Percentiles rank a stretch among this genome's conserved stretches.
These are phyloP conservation scores for Melangyna quadrimaculata DNA, from an alignment of 2,888 invertebrate species.

Conservation along the genomic window DNA sequence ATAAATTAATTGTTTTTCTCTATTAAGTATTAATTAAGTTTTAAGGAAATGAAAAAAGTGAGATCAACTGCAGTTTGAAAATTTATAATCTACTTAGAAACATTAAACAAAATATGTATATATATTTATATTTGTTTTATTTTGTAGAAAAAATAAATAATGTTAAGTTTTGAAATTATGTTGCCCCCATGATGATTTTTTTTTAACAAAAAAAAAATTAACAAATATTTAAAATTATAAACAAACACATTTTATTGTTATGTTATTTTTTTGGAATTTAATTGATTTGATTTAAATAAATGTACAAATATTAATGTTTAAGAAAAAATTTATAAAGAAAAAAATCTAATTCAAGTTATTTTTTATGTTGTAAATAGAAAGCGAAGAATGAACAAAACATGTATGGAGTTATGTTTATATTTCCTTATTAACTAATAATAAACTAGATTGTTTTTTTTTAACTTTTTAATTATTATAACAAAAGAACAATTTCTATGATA, in stretches of 20 bases:
- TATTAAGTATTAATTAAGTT: slow-evolving; percentile 68
- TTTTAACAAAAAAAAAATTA: not conserved
- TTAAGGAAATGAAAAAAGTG: slow-evolving; percentile 25
- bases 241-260: slow-evolving; percentile 6
- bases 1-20: slow-evolving; percentile 45
- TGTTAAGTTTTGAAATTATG: slow-evolving; percentile 27
- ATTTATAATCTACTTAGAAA: slow-evolving; percentile 39
- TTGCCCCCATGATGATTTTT: slow-evolving; percentile 9
- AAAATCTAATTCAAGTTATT: slow-evolving; percentile 25
- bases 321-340: not conserved
- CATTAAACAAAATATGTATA: not conserved
- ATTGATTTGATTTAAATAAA: slow-evolving; percentile 33
- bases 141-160: slow-evolving; percentile 16
- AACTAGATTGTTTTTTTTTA: slow-evolving; percentile 35
- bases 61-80: slow-evolving; percentile 17
- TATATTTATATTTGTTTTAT: slow-evolving; percentile 19
- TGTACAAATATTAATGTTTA: slow-evolving; percentile 62
- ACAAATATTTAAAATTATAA: not conserved
- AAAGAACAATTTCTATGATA: slow-evolving; percentile 57
- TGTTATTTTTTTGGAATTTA: slow-evolving; percentile 39
- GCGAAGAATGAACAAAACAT: slow-evolving; percentile 9
- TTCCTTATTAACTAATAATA: slow-evolving; percentile 42
- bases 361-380: slow-evolving; percentile 66
- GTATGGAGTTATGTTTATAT: slow-evolving; percentile 35
- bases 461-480: slow-evolving; percentile 11